Evolutionary conservation across 2,888 invertebrate genomes (phyloP), one percentile per base, ranked within the genome.

Genomic region (Dendrolimus houi): DNA sequence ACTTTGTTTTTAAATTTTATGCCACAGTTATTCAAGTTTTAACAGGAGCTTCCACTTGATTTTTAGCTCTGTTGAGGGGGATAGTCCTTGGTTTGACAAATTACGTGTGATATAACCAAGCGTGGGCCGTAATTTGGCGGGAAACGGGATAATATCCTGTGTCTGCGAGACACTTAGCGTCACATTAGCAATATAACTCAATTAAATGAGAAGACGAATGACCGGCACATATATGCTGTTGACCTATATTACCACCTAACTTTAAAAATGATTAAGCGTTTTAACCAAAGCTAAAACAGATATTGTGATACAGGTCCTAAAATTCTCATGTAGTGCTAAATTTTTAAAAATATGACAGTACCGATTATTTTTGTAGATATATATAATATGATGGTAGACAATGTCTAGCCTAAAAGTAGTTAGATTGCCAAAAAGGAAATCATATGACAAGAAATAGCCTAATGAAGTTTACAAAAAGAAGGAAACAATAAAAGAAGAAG

Each of bases 61-160:
- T 47, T 47, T 10, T 53, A 29, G 52, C 9, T 55, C 13, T 0
- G 2, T 69, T 65, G 64, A 62, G n/a, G 47, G 65, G 62, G 12
- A 47, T 8, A 1, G 29, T 63, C 56, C 14, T 7, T 12, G 58
- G 8, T 2, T 42, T 61, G 62, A 54, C 47, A 57, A 40, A 58
- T 54, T 54, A 65, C 12, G 52, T 61, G 53, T 56, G 54, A 59
- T 60, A 61, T 60, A 56, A 8, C 7, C 8, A 52, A 7, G 58
- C 12, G 70, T 73, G 62, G 71, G 71, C 59, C 60, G 59, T 57
- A 64, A 63, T 63, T 61, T 62, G 41, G 52, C 13, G 54, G 61
- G 56, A 63, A 71, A 74, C 68, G 61, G 65, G 41, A 59, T 69
- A 68, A 71, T 69, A 29, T 62, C 66, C 59, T 61, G 60, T 64